Evolutionary conservation across 2,888 invertebrate species (phyloP).

Genomic region (Napeogenes inachia): DNA sequence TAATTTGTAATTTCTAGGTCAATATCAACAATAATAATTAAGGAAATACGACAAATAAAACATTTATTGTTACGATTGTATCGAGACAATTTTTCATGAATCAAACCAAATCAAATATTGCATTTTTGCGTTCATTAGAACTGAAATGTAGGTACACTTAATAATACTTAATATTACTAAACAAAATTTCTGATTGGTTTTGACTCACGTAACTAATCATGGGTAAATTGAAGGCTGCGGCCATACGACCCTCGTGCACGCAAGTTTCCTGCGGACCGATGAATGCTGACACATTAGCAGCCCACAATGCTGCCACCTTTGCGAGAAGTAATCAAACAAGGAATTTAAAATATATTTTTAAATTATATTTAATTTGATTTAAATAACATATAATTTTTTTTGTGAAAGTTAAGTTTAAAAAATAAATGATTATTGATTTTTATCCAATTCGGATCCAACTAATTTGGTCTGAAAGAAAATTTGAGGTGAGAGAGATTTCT

Average conservation of each 20-base stretch:
- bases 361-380: not conserved
- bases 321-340: slow-evolving; percentile 11
- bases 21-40: not conserved
- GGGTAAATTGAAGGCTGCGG: slow-evolving; percentile 94
- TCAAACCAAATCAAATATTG: no score
- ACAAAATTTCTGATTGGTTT: not conserved
- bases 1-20: not conserved
- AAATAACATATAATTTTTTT: not conserved
- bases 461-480: not conserved
- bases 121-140: no score
- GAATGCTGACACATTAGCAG: slow-evolving; percentile 89
- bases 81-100: no score
- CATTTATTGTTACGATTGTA: no score
- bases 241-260: slow-evolving; percentile 94
- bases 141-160: no score
- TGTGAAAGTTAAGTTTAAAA: no score
- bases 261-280: slow-evolving; percentile 91
- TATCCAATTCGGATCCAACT: no score
- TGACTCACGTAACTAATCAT: slow-evolving; percentile 97
- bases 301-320: slow-evolving; percentile 90
- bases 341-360: no score
- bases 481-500: not conserved
- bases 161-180: no score
- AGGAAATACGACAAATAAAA: not conserved
- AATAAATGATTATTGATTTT: no score